Base-by-base conservation (phyloP, 2,113 vertebrate genomes). In the Hepsetus odoe region DNA sequence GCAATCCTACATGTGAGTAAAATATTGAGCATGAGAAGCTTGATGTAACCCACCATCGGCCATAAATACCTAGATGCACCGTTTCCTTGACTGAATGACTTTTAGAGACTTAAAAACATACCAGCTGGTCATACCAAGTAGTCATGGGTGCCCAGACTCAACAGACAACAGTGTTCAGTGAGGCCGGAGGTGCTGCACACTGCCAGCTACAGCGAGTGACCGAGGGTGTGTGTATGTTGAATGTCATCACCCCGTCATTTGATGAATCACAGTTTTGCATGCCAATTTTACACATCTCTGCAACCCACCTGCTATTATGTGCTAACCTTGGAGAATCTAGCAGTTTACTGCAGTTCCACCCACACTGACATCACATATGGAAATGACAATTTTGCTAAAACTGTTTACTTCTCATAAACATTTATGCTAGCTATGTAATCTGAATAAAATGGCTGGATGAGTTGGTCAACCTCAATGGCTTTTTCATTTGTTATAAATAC, bases 1-100 rank as follows among this genome's bases (percentile, higher is more conserved):
- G 89, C 97, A 96, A 88, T 99, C 98, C 98, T 99, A 85, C 64
- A 67, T 77, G 81, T 40, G 28, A 46, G 77, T 68, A 42, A 80
- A 76, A 10, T 33, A 10, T 20, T 10, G 18, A 42, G 24, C 59
- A 40, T 64, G 30, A 62, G 14, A 68, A 61, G 33, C 40, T 14
- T 69, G 2, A 73, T 10, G 33, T 62, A 44, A 72, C 24, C 38
- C 20, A 22, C 55, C 74, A 55, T 53, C 11, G 42, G 8, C 24
- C 28, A 69, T 35, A 35, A 67, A 72, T 13, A 6, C 5, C 44
- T 59, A 20, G 49, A 77, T 32, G 5, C 30, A 55, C 56, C 14
- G 7, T 10, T 30, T 20, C n/a, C 24, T 32, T 13, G 30, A 51
- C 16, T 62, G 28, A 64, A 40, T 2, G 22, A 18, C 44, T 55